Percentiles rank a stretch among this genome's conserved stretches.
Conservation (phyloP, 2,888 invertebrate species). For the Zele albiditarsus region DNA sequence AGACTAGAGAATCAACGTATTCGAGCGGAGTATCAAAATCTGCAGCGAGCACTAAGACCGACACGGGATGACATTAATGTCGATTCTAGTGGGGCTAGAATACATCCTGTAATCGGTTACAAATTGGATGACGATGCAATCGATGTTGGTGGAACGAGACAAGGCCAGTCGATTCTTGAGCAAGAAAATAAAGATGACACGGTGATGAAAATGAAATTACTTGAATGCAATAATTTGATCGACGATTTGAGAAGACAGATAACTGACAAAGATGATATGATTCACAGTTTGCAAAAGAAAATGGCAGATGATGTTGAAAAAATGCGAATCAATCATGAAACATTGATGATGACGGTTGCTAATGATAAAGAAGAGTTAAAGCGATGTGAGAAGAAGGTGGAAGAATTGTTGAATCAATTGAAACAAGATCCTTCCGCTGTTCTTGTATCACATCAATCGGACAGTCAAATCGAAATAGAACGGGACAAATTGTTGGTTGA, state of each 20-base stretch:
- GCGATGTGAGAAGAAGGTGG: slow-evolving; percentile 58
- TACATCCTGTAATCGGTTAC: not conserved
- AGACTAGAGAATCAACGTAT: slow-evolving; percentile 57
- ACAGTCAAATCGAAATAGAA: slow-evolving; percentile 54
- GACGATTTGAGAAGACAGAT: slow-evolving; percentile 54
- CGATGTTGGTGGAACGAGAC: not conserved
- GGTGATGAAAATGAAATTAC: not conserved
- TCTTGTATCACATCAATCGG: slow-evolving; percentile 50
- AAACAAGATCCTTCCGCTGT: slow-evolving; percentile 51
- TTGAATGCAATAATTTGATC: slow-evolving; percentile 29
- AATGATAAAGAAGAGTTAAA: slow-evolving; percentile 56
- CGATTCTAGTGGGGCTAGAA: not conserved
- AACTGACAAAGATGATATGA: slow-evolving; percentile 54
- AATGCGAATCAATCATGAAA: slow-evolving; percentile 51
- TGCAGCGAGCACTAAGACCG: slow-evolving; percentile 41
- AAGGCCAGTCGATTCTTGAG: not conserved
- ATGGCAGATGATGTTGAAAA: slow-evolving; percentile 54
- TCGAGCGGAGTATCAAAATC: slow-evolving; percentile 47
- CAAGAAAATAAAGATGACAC: not conserved
- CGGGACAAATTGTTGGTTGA: slow-evolving; percentile 55
- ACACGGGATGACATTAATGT: not conserved
- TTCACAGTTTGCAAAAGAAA: slow-evolving; percentile 44
- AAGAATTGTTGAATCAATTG: slow-evolving; percentile 51
- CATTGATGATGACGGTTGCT: slow-evolving; percentile 50
- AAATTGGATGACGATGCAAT: not conserved